Base-by-base conservation (phyloP, 2,888 invertebrate genomes). In the Folsomia candida region DNA sequence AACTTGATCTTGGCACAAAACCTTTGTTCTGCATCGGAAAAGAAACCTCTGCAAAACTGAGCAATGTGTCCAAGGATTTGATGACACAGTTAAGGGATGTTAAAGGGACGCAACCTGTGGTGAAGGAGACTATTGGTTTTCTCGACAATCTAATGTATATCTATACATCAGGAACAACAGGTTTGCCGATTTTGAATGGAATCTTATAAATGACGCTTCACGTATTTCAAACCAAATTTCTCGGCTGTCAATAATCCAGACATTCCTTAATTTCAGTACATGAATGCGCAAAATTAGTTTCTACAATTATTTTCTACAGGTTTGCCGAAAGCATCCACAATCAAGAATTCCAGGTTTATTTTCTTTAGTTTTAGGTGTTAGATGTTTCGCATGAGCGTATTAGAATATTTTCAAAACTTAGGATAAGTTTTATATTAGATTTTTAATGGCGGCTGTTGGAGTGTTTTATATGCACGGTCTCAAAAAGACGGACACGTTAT, bases 81-180 rank as follows among this genome's bases (percentile, higher is more conserved):
- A 87, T 87, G 4, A 81, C 84, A 0, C 82, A 89, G 71, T 72
- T 91, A 72, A 86, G 86, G 70, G 87, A 86, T 20, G 87, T 88
- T 0, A 81, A 88, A 0, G 82, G 86, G 0, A 82, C 85, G 0
- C 83, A 86, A 0, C 89, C 89, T 79, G 80, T 81, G 61, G 77
- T 83, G 1, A 81, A 85, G 71, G 82, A 86, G 14, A 83, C 86
- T 47, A 87, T 88, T 2, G 87, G 87, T 67, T 91, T 92, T 82
- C 87, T 89, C 75, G 92, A 92, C 81, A 89, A 89, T 81, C 84
- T 98, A 68, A 86, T 98, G 51, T 98, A 96, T 82, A 97, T 99
- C 81, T 98, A 95, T 83, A 99, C 98, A 0, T 97, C 97, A 59
- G 98, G 98, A 51, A 99, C 98, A 0, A 99, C 98, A 1, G 65